phyloP scores from a whole-genome alignment of 2,797 vertebrate genomes.

The Alcedo atthis region DNA sequence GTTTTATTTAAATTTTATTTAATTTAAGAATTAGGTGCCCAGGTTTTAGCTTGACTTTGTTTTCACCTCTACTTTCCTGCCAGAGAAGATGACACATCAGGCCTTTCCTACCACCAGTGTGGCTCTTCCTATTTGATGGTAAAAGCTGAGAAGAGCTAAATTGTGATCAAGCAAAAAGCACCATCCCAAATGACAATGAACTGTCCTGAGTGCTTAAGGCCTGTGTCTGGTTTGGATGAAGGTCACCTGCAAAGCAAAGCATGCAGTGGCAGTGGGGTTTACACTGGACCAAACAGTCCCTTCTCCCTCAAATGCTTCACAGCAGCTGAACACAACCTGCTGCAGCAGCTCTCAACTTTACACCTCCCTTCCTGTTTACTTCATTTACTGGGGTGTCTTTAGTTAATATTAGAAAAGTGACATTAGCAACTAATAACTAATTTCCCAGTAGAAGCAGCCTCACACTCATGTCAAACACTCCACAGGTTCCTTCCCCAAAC shows the following conservation, averaged over 20 bases:
- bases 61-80: background rate
- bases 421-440: background rate
- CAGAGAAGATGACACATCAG: background rate
- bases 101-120: background rate
- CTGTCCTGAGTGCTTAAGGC: background rate
- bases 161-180: background rate
- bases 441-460: background rate
- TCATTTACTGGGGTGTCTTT: background rate
- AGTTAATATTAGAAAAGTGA: conserved; percentile 8
- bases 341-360: background rate
- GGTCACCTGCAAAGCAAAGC: background rate
- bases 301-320: background rate
- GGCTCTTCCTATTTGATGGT: background rate
- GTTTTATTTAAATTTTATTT: too few species aligned
- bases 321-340: background rate
- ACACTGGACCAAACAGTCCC: background rate
- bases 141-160: background rate
- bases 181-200: background rate
- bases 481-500: background rate
- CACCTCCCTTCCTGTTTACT: conserved; percentile 59
- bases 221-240: background rate
- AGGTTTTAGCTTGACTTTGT: background rate
- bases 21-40: background rate
- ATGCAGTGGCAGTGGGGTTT: background rate
- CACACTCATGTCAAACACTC: background rate